These are phyloP conservation scores for Tribolium freemani DNA, from an alignment of 2,888 invertebrate species.

Conservation along the genomic window DNA sequence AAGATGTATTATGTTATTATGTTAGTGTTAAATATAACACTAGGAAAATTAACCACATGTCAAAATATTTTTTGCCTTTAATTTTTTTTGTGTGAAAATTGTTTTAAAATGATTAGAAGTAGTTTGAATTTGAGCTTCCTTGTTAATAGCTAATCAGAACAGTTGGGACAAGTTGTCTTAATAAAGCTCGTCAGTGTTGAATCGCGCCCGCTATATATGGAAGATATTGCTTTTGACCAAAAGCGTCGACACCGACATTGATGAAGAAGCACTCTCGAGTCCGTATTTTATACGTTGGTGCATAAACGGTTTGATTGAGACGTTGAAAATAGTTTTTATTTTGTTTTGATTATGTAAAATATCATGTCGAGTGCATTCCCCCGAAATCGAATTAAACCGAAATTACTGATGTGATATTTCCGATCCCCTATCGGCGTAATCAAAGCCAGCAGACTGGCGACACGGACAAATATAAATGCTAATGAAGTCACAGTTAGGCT, in stretches of 20 bases:
- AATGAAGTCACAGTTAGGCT: slow-evolving; percentile 52
- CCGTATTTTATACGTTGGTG: background rate
- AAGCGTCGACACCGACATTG: slow-evolving; percentile 10
- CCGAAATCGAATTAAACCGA: slow-evolving; percentile 32
- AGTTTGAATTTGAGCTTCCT: no score
- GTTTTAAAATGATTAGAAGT: no score
- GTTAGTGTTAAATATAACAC: no score
- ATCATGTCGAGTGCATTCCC: slow-evolving; percentile 8
- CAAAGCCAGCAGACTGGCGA: slow-evolving; percentile 48
- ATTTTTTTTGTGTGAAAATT: no score
- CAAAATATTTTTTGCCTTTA: no score
- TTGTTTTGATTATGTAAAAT: background rate
- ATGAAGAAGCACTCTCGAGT: background rate
- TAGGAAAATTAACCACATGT: no score
- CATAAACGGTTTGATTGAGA: slow-evolving; percentile 17
- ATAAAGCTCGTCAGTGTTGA: background rate
- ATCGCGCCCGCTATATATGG: background rate
- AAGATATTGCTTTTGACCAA: slow-evolving; percentile 27
- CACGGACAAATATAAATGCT: slow-evolving; percentile 52
- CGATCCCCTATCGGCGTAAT: slow-evolving; percentile 38
- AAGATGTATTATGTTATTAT: no score
- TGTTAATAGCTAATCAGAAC: background rate
- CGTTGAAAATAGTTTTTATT: slow-evolving; percentile 2
- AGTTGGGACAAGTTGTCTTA: background rate
- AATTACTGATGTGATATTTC: slow-evolving; percentile 26